Conservation (phyloP, 2,113 vertebrate species). For the Cinclus cinclus region DNA sequence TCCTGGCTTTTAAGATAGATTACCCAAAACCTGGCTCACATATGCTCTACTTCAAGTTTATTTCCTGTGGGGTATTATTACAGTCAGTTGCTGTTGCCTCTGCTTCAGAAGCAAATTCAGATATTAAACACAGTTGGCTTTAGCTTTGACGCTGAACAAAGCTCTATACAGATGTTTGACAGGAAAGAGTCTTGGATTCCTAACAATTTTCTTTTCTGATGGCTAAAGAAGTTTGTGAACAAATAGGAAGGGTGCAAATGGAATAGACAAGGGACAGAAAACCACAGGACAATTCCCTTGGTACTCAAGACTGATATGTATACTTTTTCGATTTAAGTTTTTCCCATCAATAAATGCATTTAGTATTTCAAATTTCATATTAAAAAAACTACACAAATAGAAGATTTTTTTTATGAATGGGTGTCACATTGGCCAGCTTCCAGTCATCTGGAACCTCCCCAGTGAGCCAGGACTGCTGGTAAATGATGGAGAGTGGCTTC, state of each 20-base stretch:
- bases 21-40: constrained; percentile 45
- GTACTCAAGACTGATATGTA: neutral
- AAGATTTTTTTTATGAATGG: neutral
- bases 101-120: constrained; percentile 43
- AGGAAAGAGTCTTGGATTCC: neutral
- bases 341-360: neutral
- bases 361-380: neutral
- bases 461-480: too few relatives aligned
- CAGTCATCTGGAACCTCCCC: too few relatives aligned
- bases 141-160: constrained; percentile 47
- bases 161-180: constrained; percentile 17
- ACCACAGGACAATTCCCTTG: neutral
- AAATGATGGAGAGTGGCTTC: too few relatives aligned
- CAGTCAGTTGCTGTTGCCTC: neutral
- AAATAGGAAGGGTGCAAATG: neutral
- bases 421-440: too few relatives aligned
- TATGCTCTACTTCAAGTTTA: neutral
- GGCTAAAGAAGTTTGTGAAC: neutral
- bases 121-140: constrained; percentile 8
- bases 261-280: neutral
- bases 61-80: constrained; percentile 40
- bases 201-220: neutral
- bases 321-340: neutral
- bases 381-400: neutral
- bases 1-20: neutral